Conservation (phyloP, 2,797 vertebrate species). For the Labroides dimidiatus region DNA sequence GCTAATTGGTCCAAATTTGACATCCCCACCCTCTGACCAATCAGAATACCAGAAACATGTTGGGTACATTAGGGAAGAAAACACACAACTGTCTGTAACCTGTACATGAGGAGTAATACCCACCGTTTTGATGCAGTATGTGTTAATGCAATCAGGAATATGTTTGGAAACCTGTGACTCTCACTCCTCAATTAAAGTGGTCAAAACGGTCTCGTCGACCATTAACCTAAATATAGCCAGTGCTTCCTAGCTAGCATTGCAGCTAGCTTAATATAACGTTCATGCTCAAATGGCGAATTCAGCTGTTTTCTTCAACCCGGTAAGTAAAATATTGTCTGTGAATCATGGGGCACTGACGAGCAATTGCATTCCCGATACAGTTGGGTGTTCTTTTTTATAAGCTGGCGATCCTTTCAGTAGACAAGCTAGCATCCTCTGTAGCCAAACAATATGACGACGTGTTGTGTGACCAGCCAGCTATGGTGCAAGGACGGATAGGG, state of each 20-base stretch:
- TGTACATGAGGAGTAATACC: conserved; percentile 42
- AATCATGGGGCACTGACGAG: background rate
- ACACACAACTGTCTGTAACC: conserved; percentile 58
- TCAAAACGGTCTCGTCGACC: background rate
- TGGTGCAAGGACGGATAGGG: conserved; percentile 70
- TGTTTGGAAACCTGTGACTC: conserved; percentile 24
- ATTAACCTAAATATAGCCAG: conserved; percentile 3
- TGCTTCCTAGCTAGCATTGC: conserved; percentile 46
- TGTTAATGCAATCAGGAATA: conserved; percentile 10
- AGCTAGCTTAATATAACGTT: conserved; percentile 44
- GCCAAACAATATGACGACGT: conserved; percentile 73
- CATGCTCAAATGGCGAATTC: conserved; percentile 28
- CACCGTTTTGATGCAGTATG: conserved; percentile 10
- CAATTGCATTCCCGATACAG: background rate
- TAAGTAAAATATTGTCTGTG: background rate
- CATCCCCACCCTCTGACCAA: conserved; percentile 62
- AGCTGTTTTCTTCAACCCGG: conserved; percentile 17
- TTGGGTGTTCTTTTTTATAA: background rate
- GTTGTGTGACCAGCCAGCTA: conserved; percentile 73
- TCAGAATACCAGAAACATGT: conserved; percentile 49
- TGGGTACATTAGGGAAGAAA: conserved; percentile 48
- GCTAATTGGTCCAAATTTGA: conserved; percentile 68
- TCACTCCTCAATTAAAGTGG: background rate
- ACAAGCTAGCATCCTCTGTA: conserved; percentile 46
- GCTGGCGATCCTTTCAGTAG: conserved; percentile 42